These are phyloP conservation scores for Drosophila trichaetosa DNA, from an alignment of 2,888 invertebrate genomes.

Conservation along the genomic window DNA sequence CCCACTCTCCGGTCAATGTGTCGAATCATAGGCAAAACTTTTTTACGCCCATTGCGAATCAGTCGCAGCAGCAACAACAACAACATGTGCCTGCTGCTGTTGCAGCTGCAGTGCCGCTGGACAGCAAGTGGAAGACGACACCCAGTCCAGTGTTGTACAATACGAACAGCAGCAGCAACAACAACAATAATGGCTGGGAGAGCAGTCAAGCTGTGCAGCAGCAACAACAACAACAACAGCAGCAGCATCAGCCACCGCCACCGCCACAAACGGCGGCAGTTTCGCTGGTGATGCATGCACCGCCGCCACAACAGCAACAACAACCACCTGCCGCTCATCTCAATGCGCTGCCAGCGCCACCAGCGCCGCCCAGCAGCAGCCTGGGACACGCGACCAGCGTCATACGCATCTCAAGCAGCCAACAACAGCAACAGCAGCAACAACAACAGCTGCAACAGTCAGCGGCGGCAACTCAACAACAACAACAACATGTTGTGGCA, in stretches of 20 bases:
- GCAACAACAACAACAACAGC: slow-evolving; percentile 63
- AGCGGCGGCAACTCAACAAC: slow-evolving; percentile 35
- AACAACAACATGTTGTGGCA: slow-evolving; percentile 56
- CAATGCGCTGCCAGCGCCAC: slow-evolving; percentile 65
- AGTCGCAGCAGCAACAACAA: slow-evolving; percentile 69
- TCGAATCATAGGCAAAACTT: slow-evolving; percentile 92
- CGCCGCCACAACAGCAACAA: slow-evolving; percentile 66
- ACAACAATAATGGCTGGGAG: slow-evolving; percentile 49
- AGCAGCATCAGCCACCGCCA: slow-evolving; percentile 60
- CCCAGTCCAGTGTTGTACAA: slow-evolving; percentile 84
- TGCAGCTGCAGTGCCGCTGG: slow-evolving; percentile 59
- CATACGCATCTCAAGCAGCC: slow-evolving; percentile 92
- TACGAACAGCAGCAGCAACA: slow-evolving; percentile 58
- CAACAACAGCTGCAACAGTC: slow-evolving; percentile 85
- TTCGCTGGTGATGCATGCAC: slow-evolving; percentile 83
- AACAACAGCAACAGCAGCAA: slow-evolving; percentile 65
- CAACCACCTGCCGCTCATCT: slow-evolving; percentile 75
- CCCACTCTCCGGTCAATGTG: slow-evolving; percentile 88
- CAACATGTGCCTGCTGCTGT: slow-evolving; percentile 48
- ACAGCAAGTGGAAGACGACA: slow-evolving; percentile 84
- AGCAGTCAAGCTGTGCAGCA: slow-evolving; percentile 41
- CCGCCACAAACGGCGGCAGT: slow-evolving; percentile 82
- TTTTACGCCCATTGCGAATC: slow-evolving; percentile 92
- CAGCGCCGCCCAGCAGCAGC: slow-evolving; percentile 77
- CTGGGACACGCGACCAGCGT: slow-evolving; percentile 90